Percentiles rank a stretch among this genome's conserved stretches.
These are phyloP conservation scores for Drosophila pegasa DNA, from an alignment of 2,888 invertebrate genomes.

Conservation along the genomic window DNA sequence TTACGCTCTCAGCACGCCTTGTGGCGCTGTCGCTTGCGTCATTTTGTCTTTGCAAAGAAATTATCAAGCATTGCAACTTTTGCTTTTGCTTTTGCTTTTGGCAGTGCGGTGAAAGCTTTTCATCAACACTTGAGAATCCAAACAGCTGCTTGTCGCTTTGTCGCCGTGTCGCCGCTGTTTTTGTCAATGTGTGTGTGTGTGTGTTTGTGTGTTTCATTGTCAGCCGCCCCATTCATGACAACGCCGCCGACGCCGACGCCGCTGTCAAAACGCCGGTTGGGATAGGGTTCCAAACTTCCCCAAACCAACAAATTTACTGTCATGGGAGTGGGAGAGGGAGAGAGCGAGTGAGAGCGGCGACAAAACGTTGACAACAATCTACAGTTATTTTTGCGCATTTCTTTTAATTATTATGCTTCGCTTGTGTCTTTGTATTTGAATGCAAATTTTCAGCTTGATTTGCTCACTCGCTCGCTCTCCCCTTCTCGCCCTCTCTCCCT, in stretches of 20 bases:
- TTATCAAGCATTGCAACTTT: slow-evolving; percentile 34
- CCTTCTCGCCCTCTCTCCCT: background rate
- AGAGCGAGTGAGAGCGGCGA: background rate
- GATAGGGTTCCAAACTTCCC: slow-evolving; percentile 72
- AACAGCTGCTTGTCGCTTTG: slow-evolving; percentile 76
- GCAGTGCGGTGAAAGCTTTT: slow-evolving; percentile 74
- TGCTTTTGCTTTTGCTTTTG: slow-evolving; percentile 51
- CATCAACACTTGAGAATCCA: slow-evolving; percentile 65
- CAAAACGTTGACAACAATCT: slow-evolving; percentile 1
- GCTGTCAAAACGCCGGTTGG: slow-evolving; percentile 77
- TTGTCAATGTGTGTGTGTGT: slow-evolving; percentile 14
- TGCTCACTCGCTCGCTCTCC: background rate
- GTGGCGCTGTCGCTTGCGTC: slow-evolving; percentile 72
- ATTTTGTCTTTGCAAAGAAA: slow-evolving; percentile 66
- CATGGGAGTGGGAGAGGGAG: background rate
- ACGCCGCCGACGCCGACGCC: slow-evolving; percentile 25
- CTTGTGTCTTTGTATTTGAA: slow-evolving; percentile 20
- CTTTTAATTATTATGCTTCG: slow-evolving; percentile 46
- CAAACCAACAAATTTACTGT: background rate
- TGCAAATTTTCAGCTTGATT: slow-evolving; percentile 27
- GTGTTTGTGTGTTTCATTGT: slow-evolving; percentile 71
- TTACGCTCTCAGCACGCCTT: slow-evolving; percentile 35
- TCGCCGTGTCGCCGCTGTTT: slow-evolving; percentile 48
- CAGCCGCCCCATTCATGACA: slow-evolving; percentile 74
- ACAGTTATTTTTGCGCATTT: slow-evolving; percentile 26